These are phyloP conservation scores for Raja brachyura DNA, from an alignment of 2,113 vertebrate species.

Conservation along the genomic window DNA sequence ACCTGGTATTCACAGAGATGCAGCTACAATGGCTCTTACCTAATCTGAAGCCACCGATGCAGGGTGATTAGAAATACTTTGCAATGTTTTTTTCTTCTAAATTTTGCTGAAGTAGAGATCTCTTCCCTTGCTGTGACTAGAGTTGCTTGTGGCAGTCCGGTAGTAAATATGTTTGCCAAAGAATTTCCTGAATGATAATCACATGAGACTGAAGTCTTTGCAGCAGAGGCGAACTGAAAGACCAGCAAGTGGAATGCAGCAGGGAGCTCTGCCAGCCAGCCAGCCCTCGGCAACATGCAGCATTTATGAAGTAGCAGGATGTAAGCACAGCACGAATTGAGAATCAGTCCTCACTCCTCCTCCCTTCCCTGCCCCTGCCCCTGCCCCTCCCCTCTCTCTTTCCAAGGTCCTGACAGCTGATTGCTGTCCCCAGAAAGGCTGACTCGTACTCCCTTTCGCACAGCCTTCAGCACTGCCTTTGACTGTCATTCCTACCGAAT, in stretches of 20 bases:
- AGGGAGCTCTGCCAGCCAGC: not conserved
- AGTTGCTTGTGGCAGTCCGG: not conserved
- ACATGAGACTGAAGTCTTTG: not conserved
- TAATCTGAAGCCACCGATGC: not conserved
- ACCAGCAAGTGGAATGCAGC: not conserved
- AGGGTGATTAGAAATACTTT: not conserved
- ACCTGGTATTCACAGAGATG: not conserved
- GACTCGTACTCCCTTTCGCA: not conserved
- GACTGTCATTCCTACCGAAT: not conserved
- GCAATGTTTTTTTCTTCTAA: not conserved
- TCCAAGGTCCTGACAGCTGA: not conserved
- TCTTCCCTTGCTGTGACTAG: not conserved
- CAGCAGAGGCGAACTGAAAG: conserved; percentile 21
- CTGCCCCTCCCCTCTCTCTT: not conserved
- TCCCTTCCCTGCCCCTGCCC: not conserved
- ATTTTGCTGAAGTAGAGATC: not conserved
- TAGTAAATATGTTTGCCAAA: conserved; percentile 24
- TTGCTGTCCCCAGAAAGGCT: not conserved
- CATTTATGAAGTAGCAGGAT: conserved; percentile 22
- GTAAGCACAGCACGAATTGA: not conserved
- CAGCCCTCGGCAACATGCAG: not conserved
- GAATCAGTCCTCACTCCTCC: not conserved
- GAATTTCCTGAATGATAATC: conserved; percentile 27
- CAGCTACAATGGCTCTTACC: not conserved
- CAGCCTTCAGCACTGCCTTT: not conserved